These are phyloP conservation scores for Parotocinclus haroldoi DNA, from an alignment of 2,797 vertebrate genomes.

Conservation along the genomic window DNA sequence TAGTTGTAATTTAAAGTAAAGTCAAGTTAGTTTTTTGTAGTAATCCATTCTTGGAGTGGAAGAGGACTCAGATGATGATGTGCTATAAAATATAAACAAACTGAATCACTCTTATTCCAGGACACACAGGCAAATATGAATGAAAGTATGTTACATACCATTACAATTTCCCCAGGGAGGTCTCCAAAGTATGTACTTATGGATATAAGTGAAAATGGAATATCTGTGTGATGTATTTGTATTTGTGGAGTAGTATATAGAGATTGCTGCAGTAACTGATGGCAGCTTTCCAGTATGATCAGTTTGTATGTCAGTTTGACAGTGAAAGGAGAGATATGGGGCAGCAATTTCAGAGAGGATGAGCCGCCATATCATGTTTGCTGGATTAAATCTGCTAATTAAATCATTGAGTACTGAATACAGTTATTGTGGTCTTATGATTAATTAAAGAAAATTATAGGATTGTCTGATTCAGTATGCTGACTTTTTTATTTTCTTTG, in stretches of 20 bases:
- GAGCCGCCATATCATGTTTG: conserved; percentile 38
- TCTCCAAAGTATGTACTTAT: conserved; percentile 87
- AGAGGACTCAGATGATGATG: conserved; percentile 91
- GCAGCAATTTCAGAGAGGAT: conserved; percentile 56
- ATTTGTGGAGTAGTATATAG: conserved; percentile 64
- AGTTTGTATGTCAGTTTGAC: conserved; percentile 68
- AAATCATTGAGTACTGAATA: conserved; percentile 63
- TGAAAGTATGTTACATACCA: conserved; percentile 99
- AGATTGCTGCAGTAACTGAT: conserved; percentile 68
- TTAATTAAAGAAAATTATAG: conserved; percentile 29
- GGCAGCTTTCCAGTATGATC: conserved; percentile 69
- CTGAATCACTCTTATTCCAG: conserved; percentile 87
- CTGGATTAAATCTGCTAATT: conserved; percentile 51
- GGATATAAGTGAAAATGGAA: conserved; percentile 65
- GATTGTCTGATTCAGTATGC: conserved; percentile 7
- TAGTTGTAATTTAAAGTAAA: conserved; percentile 98
- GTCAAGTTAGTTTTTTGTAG: conserved; percentile 94
- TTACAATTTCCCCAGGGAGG: conserved; percentile 91
- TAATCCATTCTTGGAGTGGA: conserved; percentile 91
- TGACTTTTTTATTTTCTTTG: conserved; percentile 2
- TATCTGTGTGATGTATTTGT: conserved; percentile 64
- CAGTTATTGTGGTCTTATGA: conserved; percentile 26
- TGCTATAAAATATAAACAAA: conserved; percentile 88
- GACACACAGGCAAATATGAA: conserved; percentile 94
- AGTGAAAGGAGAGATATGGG: conserved; percentile 60